Evolutionary conservation across 1,140 invertebrate species (phyloP).

Genomic region (Diachasma alloeum): DNA sequence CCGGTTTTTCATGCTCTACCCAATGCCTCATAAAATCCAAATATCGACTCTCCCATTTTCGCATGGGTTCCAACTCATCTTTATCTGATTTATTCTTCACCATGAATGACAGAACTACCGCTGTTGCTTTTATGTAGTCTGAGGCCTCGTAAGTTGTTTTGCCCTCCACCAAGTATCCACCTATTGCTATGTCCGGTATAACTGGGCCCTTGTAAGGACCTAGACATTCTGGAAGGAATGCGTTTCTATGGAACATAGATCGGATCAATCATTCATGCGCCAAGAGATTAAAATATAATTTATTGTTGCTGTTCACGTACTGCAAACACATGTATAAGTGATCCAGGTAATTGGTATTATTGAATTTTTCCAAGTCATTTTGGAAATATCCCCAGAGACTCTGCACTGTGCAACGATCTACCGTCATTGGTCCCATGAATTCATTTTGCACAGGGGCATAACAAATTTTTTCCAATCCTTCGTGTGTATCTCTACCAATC

Average conservation of each 20-base stretch:
- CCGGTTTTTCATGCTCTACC: slow-evolving; percentile 65
- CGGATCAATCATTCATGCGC: slow-evolving; percentile 6
- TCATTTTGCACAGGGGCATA: slow-evolving; percentile 80
- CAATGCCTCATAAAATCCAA: slow-evolving; percentile 82
- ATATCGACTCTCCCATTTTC: slow-evolving; percentile 80
- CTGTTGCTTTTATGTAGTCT: slow-evolving; percentile 69
- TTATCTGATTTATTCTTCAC: slow-evolving; percentile 73
- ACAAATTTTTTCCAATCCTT: slow-evolving; percentile 79
- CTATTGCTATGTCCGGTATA: slow-evolving; percentile 80
- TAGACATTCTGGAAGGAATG: slow-evolving; percentile 74
- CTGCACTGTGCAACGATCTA: slow-evolving; percentile 80
- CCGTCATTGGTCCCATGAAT: slow-evolving; percentile 66
- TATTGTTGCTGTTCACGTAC: slow-evolving; percentile 44
- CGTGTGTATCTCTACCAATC: slow-evolving; percentile 59
- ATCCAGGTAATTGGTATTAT: slow-evolving; percentile 62
- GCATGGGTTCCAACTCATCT: slow-evolving; percentile 66
- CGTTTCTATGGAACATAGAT: slow-evolving; percentile 65
- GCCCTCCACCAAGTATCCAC: slow-evolving; percentile 71
- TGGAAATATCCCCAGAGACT: slow-evolving; percentile 85
- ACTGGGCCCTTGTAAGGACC: slow-evolving; percentile 87
- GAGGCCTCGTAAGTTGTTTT: slow-evolving; percentile 48
- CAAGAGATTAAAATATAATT: not conserved
- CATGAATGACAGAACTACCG: slow-evolving; percentile 80
- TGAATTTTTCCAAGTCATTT: slow-evolving; percentile 67
- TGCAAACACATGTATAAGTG: slow-evolving; percentile 61